Conservation (phyloP, 2,888 invertebrate genomes). For the Plagodis dolabraria region DNA sequence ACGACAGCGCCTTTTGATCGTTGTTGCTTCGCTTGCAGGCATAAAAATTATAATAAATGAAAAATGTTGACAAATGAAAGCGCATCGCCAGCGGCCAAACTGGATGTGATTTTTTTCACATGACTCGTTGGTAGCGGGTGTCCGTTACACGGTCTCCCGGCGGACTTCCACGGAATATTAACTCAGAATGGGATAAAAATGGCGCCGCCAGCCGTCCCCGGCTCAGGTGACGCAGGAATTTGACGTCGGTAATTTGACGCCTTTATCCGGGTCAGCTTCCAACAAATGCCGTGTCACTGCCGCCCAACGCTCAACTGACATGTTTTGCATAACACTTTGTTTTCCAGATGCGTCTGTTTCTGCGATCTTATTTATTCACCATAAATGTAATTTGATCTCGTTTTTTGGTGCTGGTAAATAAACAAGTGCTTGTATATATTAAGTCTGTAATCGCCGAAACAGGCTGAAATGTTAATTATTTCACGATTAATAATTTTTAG, state of each 20-base stretch:
- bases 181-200: slow-evolving; percentile 78
- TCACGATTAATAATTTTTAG: neutral
- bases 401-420: neutral
- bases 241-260: slow-evolving; percentile 78
- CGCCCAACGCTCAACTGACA: slow-evolving; percentile 54
- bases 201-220: slow-evolving; percentile 60
- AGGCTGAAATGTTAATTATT: slow-evolving; percentile 5
- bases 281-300: slow-evolving; percentile 60
- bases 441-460: neutral
- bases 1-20: no score
- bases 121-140: slow-evolving; percentile 61
- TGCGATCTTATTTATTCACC: slow-evolving; percentile 2
- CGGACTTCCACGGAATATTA: slow-evolving; percentile 77
- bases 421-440: neutral
- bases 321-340: slow-evolving; percentile 60
- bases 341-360: slow-evolving; percentile 6
- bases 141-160: slow-evolving; percentile 68
- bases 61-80: slow-evolving; percentile 10
- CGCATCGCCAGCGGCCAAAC: slow-evolving; percentile 21
- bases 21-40: no score
- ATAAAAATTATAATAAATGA: neutral
- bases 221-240: slow-evolving; percentile 77
- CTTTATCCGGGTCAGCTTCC: slow-evolving; percentile 74
- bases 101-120: slow-evolving; percentile 30
- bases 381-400: neutral